Evolutionary conservation across 2,888 invertebrate genomes (phyloP).

Genomic region (Caenorhabditis sp.): DNA sequence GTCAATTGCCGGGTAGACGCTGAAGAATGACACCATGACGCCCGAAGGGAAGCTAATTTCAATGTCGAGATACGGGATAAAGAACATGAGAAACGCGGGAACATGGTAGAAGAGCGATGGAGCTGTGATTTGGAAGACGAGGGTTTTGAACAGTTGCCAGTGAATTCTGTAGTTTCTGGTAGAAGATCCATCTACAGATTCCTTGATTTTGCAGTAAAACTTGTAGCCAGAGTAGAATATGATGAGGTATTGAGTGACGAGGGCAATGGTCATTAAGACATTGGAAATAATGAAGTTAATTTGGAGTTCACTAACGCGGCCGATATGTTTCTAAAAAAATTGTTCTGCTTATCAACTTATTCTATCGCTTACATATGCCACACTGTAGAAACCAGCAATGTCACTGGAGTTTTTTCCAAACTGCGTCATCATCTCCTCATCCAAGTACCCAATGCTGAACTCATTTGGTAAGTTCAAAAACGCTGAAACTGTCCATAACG

Average conservation of each 20-base stretch:
- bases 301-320: neutral
- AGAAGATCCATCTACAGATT: neutral
- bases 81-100: neutral
- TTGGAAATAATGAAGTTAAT: neutral
- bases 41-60: neutral
- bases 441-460: neutral
- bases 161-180: neutral
- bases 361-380: neutral
- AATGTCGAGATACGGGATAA: neutral
- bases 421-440: neutral
- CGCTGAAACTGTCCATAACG: neutral
- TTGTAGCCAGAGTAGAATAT: neutral
- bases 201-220: neutral
- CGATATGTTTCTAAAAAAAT: too few relatives aligned
- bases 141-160: neutral
- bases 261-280: neutral
- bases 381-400: neutral
- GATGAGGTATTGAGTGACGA: neutral
- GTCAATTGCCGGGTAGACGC: conserved; percentile 21
- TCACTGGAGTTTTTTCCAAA: neutral
- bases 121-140: neutral
- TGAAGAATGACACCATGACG: conserved; percentile 7
- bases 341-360: neutral
- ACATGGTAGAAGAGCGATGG: conserved; percentile 3
- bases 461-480: neutral